Evolutionary conservation across 2,888 invertebrate genomes (phyloP), one percentile per base, ranked within the genome.

Genomic region (Tribolium freemani): DNA sequence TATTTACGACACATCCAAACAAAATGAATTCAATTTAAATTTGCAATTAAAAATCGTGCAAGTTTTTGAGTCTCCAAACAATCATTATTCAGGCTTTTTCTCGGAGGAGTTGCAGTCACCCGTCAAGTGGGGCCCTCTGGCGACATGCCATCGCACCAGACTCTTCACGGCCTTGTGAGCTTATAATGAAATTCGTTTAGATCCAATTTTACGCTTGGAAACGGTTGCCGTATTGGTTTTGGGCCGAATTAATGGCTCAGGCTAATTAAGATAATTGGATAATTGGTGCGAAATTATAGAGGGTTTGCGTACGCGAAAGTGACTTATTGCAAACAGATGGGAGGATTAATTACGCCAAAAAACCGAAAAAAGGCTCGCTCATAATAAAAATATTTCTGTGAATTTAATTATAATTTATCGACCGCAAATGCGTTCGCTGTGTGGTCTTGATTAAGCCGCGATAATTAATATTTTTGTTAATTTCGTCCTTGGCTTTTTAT

Each of bases 181-280:
- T 13, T 21, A 30, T 68, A 68, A 57, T 68, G 66, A 66, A 68
- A 57, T 68, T 68, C 68, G 68, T 66, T 66, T 66, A 66, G 66
- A 66, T 66, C 26, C 66, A 54, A 66, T 66, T 66, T 66, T 66
- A 53, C 66, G 66, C 38, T 66, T 45, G 21, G 54, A 30, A 5
- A 11, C 20, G 44, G 26, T 66, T 66, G 51, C 53, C 54, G 30
- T 66, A 38, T 38, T 38, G 9, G n/a, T 38, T 38, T 38, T n/a
- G 38, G 38, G 26, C 2, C 26, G 26, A 26, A 56, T 56, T 56
- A 56, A 31, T 38, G 56, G 10, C 26, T 21, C 11, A 4, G 1
- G 10, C 10, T 60, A 60, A 60, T 60, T 60, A 48, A 26, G 46
- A 48, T 60, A 60, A 60, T 60, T 44, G 60, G 60, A 48, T 60